Base-by-base conservation (phyloP, 2,113 vertebrate species). In the Solenodon paradoxus region DNA sequence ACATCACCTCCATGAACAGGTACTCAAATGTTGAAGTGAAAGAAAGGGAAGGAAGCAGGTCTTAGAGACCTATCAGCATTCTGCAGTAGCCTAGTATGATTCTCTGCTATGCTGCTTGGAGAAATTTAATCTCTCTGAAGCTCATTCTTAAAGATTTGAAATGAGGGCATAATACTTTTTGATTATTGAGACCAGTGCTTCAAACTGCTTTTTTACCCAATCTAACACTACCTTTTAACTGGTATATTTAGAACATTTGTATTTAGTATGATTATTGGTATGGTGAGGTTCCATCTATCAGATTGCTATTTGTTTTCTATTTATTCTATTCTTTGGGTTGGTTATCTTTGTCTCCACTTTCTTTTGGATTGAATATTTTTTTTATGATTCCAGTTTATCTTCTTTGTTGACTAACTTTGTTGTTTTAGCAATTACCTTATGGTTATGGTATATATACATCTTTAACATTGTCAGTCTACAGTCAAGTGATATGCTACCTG, bases 241-340 rank as follows among this genome's bases (percentile, higher is more conserved):
- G 1, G 40, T 6, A 49, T 47, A 22, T 59, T 78, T 69, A 53
- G 47, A 64, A 69, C 51, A 69, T 69, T 63, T 63, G 61, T 2
- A 61, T 57, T 89, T 94, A 71, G 69, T 69, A 28, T 84, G 15
- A 84, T 90, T 83, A 66, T 81, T 72, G 42, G 22, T 63, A 63
- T 22, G 11, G 22, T 63, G 63, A 74, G 47, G 22, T 64, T 74
- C 81, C 80, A 64, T 42, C 55, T 74, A 28, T 26, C 28, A 45
- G 68, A 2, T 66, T 82, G 12, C 22, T 17, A 9, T 47, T 78
- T 51, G 17, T n/a, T 84, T 64, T 84, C 19, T 35, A 0, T 92
- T 55, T 74, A 2, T 40, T 71, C 24, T 11, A 30, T 71, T 45
- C n/a, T 45, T 66, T 59, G 49, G 19, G 10, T 30, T 15, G 24